A percentile compares a stretch with the other conserved stretches of the same genome.
Evolutionary conservation across 2,113 vertebrate genomes (phyloP).

Genomic region (Sinocyclocheilus maitianheensis): DNA sequence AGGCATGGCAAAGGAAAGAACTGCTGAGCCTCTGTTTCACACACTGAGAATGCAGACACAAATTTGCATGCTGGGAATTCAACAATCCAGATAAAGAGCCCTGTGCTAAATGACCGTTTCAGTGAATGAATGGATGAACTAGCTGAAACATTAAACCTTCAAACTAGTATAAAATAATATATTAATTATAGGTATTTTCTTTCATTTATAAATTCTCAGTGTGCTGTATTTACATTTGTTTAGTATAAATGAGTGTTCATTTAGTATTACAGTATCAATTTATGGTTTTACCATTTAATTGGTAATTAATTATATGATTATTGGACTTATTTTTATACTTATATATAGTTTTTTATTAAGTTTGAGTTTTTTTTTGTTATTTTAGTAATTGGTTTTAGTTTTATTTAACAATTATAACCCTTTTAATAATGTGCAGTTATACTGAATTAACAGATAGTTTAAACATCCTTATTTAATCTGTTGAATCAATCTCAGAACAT

Average conservation of each 20-base stretch:
- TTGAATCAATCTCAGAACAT: neutral
- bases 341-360: no score
- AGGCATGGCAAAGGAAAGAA: slow-evolving; percentile 8
- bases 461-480: neutral
- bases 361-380: no score
- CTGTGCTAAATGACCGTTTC: neutral
- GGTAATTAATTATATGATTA: no score
- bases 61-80: slow-evolving; percentile 18
- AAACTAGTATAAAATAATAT: no score
- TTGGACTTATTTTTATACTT: no score
- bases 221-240: no score
- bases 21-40: slow-evolving; percentile 30
- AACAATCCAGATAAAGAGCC: neutral
- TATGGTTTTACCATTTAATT: no score
- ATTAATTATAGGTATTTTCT: no score
- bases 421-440: neutral
- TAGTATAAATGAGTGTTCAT: no score
- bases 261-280: no score
- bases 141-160: neutral
- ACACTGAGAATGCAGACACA: neutral
- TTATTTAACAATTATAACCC: neutral
- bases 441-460: neutral
- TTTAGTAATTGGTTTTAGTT: neutral
- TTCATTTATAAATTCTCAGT: no score
- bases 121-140: neutral